Percentiles rank a stretch among this genome's conserved stretches.
Evolutionary conservation across 2,797 vertebrate genomes (phyloP).

Genomic region (Xiphorhynchus erythropygius): DNA sequence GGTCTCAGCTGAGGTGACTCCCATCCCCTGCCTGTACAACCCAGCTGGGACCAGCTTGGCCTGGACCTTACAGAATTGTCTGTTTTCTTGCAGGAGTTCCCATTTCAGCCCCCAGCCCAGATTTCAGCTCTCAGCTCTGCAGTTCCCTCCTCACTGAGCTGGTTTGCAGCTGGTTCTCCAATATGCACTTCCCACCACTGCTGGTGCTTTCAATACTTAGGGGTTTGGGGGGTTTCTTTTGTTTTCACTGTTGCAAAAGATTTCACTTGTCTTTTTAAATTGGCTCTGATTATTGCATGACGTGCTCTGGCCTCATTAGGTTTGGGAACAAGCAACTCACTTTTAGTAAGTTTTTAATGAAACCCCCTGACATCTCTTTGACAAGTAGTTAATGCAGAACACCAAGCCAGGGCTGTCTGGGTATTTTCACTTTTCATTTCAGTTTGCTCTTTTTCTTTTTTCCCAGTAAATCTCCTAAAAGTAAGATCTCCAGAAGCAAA

Average conservation of each 20-base stretch:
- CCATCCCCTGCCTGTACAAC: neutral
- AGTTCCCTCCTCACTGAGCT: neutral
- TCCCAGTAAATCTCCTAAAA: neutral
- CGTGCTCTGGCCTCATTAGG: neutral
- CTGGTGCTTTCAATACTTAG: neutral
- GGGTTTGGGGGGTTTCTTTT: fast-evolving
- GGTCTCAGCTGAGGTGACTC: neutral
- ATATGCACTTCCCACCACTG: neutral
- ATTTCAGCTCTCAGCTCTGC: neutral
- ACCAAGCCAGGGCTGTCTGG: fast-evolving
- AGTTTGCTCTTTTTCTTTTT: neutral
- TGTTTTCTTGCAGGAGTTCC: neutral
- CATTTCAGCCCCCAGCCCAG: neutral
- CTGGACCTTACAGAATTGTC: neutral
- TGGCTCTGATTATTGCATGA: neutral
- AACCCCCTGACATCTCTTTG: neutral
- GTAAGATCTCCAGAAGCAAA: neutral
- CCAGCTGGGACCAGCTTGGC: neutral
- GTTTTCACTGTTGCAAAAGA: neutral
- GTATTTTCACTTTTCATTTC: neutral
- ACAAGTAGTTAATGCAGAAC: neutral
- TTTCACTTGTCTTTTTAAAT: neutral
- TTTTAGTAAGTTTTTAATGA: neutral
- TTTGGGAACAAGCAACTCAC: neutral
- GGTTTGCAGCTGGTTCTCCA: neutral